phyloP scores from a whole-genome alignment of 2,888 invertebrate genomes.

The Parnassius glacialis region DNA sequence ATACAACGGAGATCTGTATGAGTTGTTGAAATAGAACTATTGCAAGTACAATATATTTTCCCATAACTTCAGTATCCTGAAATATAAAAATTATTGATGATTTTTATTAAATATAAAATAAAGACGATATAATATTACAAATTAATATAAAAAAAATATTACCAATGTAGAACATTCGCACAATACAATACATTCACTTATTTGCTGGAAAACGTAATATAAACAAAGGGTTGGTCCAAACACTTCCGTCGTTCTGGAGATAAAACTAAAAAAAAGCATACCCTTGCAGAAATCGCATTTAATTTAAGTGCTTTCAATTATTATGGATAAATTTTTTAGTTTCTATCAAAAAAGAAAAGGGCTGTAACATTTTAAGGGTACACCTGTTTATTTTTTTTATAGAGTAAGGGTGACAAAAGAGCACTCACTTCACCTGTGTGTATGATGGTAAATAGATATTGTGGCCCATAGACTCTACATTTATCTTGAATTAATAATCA shows the following conservation, averaged over 20 bases:
- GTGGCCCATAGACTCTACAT: too few species aligned
- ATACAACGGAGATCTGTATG: slow-evolving; percentile 40
- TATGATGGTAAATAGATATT: too few species aligned
- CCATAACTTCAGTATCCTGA: slow-evolving; percentile 27
- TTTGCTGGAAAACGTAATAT: slow-evolving; percentile 29
- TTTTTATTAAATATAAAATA: neutral
- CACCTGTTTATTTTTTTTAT: too few species aligned
- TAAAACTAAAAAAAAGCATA: slow-evolving; percentile 23
- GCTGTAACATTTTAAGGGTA: too few species aligned
- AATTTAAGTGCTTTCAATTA: too few species aligned
- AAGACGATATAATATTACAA: neutral
- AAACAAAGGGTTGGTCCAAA: slow-evolving; percentile 29
- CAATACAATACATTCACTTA: slow-evolving; percentile 30
- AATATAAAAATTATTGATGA: neutral
- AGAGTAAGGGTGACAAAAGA: too few species aligned
- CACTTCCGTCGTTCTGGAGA: slow-evolving; percentile 19
- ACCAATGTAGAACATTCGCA: slow-evolving; percentile 30
- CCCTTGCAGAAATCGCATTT: neutral
- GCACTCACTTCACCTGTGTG: too few species aligned
- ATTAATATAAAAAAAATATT: neutral
- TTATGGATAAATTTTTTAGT: too few species aligned
- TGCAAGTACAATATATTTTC: slow-evolving; percentile 34
- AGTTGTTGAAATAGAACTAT: slow-evolving; percentile 37
- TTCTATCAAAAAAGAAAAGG: too few species aligned
- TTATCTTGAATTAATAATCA: too few species aligned